A percentile compares a stretch with the other conserved stretches of the same genome.
phyloP scores from a whole-genome alignment of 2,888 invertebrate genomes.

The Tetranychus truncatus region DNA sequence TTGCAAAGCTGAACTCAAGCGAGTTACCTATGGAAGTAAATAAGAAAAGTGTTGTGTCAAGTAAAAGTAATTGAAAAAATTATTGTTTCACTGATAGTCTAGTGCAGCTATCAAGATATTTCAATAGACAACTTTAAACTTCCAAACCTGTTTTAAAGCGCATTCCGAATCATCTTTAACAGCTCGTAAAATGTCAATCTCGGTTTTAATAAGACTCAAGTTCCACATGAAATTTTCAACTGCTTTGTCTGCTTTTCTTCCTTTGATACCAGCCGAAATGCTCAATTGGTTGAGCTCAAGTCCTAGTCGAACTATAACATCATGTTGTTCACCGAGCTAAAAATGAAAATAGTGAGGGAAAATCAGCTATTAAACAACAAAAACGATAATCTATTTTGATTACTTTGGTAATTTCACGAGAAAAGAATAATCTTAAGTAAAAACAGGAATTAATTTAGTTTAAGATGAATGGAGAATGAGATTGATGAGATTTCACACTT shows the following conservation, averaged over 20 bases:
- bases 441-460: no score
- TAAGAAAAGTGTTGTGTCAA: neutral
- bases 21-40: slow-evolving; percentile 11
- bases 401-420: no score
- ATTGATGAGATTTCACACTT: no score
- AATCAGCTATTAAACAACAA: slow-evolving; percentile 21
- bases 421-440: no score
- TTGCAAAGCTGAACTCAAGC: slow-evolving; percentile 18
- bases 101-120: no score
- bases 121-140: no score
- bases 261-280: slow-evolving; percentile 33
- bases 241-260: slow-evolving; percentile 31
- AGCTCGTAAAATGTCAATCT: slow-evolving; percentile 38
- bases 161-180: slow-evolving; percentile 38
- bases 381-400: no score
- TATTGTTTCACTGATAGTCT: no score
- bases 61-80: neutral
- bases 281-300: slow-evolving; percentile 5
- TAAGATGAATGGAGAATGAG: no score
- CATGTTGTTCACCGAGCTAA: slow-evolving; percentile 29
- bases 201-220: slow-evolving; percentile 39
- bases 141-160: slow-evolving; percentile 37
- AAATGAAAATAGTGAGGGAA: slow-evolving; percentile 34
- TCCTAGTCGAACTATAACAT: slow-evolving; percentile 10
- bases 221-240: slow-evolving; percentile 42